Percentiles rank a stretch among this genome's conserved stretches.
Conservation (phyloP, 2,113 vertebrate species). For the Malurus alboscapulatus region DNA sequence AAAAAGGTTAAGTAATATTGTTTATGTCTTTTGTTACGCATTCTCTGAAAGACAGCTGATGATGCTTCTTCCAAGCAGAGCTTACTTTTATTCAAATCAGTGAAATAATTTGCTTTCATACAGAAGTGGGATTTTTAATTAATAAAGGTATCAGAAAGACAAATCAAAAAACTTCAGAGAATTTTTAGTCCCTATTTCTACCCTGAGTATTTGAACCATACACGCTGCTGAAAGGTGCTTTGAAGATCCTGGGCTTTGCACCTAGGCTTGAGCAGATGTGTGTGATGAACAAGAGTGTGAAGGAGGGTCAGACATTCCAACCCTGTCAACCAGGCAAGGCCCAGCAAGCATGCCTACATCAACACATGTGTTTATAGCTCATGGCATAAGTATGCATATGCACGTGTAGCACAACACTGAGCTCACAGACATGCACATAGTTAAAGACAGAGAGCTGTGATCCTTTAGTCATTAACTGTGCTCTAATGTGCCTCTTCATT, state of each 20-base stretch:
- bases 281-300: neutral
- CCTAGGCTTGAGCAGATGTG: neutral
- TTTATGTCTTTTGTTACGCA: neutral
- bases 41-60: neutral
- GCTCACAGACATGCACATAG: rapidly evolving
- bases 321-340: neutral
- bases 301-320: neutral
- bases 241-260: neutral
- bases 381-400: neutral
- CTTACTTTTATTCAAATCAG: neutral
- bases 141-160: neutral
- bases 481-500: neutral
- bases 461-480: neutral
- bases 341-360: neutral
- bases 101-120: neutral
- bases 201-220: neutral
- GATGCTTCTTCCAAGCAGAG: neutral
- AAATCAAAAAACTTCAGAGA: neutral
- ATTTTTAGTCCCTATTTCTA: neutral
- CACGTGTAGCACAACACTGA: neutral
- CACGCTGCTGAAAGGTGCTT: neutral
- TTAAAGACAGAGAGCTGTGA: neutral
- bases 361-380: neutral
- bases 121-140: neutral
- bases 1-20: neutral